Evolutionary conservation across 1,140 invertebrate species (phyloP).

Genomic region (Drosophila burlai): DNA sequence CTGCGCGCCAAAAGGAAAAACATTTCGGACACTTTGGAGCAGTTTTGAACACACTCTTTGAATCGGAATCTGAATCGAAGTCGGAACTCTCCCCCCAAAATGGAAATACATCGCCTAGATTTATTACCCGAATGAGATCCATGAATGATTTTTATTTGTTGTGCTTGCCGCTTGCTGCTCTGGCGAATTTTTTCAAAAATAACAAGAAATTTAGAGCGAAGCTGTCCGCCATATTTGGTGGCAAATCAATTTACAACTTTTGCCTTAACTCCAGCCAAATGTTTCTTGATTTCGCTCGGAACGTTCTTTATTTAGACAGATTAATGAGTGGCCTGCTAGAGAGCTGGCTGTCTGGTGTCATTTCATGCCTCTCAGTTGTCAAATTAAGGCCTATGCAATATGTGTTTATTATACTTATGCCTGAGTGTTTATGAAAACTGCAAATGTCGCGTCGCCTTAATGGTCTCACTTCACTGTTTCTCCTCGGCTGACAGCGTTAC

Average conservation of each 20-base stretch:
- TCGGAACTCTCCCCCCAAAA: slow-evolving; percentile 37
- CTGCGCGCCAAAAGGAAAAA: slow-evolving; percentile 58
- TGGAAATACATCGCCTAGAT: slow-evolving; percentile 52
- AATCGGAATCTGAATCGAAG: slow-evolving; percentile 5
- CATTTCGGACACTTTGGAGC: slow-evolving; percentile 43
- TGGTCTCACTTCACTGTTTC: slow-evolving; percentile 28
- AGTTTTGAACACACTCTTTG: slow-evolving; percentile 7
- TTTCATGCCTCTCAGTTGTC: slow-evolving; percentile 79
- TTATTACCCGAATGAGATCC: slow-evolving; percentile 47
- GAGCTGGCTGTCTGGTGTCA: slow-evolving; percentile 54
- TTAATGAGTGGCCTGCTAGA: slow-evolving; percentile 65
- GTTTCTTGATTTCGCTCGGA: slow-evolving; percentile 45
- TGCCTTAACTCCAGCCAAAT: slow-evolving; percentile 35
- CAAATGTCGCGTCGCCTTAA: slow-evolving; percentile 51
- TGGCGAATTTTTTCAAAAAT: slow-evolving; percentile 43
- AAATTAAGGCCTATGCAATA: slow-evolving; percentile 68
- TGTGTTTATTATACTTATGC: slow-evolving; percentile 49
- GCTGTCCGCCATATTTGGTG: slow-evolving; percentile 67
- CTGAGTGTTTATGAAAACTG: slow-evolving; percentile 36
- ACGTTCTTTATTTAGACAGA: slow-evolving; percentile 76
- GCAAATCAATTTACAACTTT: slow-evolving; percentile 79
- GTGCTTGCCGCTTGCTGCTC: slow-evolving; percentile 3
- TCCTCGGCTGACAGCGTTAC: slow-evolving; percentile 27
- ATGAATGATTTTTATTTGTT: slow-evolving; percentile 45
- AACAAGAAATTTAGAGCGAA: slow-evolving; percentile 70